A percentile compares a stretch with the other conserved stretches of the same genome.
phyloP scores from a whole-genome alignment of 2,888 invertebrate species.

The Dolichomitus sp. region DNA sequence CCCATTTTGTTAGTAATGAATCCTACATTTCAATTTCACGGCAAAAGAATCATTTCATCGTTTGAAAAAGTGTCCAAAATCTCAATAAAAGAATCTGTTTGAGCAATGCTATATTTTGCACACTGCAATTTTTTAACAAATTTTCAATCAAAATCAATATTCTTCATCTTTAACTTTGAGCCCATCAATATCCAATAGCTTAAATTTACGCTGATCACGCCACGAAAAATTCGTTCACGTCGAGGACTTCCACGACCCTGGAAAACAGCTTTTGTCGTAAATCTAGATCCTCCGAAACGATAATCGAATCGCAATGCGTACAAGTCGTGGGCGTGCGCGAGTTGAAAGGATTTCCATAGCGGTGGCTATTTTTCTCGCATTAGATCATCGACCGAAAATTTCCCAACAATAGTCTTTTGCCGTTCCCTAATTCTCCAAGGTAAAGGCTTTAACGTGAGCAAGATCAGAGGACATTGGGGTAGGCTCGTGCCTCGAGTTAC shows the following conservation, averaged over 20 bases:
- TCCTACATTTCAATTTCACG: too few relatives aligned
- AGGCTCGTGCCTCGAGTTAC: constrained; percentile 55
- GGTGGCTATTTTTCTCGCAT: constrained; percentile 52
- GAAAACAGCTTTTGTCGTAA: constrained; percentile 35
- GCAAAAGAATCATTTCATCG: too few relatives aligned
- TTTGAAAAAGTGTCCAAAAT: too few relatives aligned
- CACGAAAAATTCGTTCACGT: not conserved
- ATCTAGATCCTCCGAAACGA: constrained; percentile 38
- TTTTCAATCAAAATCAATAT: too few relatives aligned
- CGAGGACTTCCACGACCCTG: constrained; percentile 1
- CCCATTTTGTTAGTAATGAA: too few relatives aligned
- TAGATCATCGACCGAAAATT: constrained; percentile 45
- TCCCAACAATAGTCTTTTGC: constrained; percentile 35
- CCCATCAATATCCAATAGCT: not conserved
- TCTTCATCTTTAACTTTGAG: too few relatives aligned
- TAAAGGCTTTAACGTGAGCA: constrained; percentile 33
- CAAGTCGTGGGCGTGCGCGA: constrained; percentile 28
- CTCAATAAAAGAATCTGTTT: too few relatives aligned
- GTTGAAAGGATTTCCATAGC: constrained; percentile 5
- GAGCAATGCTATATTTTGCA: too few relatives aligned
- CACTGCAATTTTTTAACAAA: too few relatives aligned
- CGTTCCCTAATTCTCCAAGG: constrained; percentile 22
- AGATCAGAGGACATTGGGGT: constrained; percentile 6
- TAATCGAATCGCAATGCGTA: constrained; percentile 36
- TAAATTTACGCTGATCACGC: not conserved